Base-by-base conservation (phyloP, 2,113 vertebrate species). In the Columba livia region DNA sequence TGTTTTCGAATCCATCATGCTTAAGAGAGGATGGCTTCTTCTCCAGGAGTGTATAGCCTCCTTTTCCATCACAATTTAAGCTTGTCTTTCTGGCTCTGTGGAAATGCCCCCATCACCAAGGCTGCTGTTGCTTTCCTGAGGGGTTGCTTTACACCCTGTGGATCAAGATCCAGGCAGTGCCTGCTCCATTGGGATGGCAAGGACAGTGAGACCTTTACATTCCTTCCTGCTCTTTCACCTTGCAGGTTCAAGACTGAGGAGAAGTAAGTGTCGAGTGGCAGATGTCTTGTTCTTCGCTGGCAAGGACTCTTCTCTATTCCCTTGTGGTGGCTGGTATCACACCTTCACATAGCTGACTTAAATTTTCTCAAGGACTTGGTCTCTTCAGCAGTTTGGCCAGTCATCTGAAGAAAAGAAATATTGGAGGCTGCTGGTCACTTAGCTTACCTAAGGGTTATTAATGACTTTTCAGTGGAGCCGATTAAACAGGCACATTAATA, bases 121-220 rank as follows among this genome's bases (percentile, higher is more conserved):
- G 87, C 73, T 85, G 40, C 69, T 85, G 61, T 67, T 64, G 9
- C 25, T 78, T 64, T 44, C 65, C 69, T 32, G 42, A 44, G 57
- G 60, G 42, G 48, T 36, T 91, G n/a, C 28, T 85, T 21, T 34
- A 12, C 6, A n/a, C 53, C 23, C 54, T 80, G 57, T 53, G 36
- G 54, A 34, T 56, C 1, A 2, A 32, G 66, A 74, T 70, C 31
- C 78, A 51, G 50, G 21, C 71, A 51, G 16, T 53, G 36, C 50
- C 50, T 0, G 0, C 26, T 69, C 38, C 20, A 36, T 38, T 1
- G 0, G 26, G 53, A 54, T 0, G 1, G 51, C 19, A 47, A 72
- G 8, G 40, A 5, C 21, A 53, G 25, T 7, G 28, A 77, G 40
- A 67, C 65, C 21, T 89, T 85, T 18, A 32, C 2, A 5, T 51